These are phyloP conservation scores for Leptonema lineaticorne DNA, from an alignment of 1,140 invertebrate species.

Conservation along the genomic window DNA sequence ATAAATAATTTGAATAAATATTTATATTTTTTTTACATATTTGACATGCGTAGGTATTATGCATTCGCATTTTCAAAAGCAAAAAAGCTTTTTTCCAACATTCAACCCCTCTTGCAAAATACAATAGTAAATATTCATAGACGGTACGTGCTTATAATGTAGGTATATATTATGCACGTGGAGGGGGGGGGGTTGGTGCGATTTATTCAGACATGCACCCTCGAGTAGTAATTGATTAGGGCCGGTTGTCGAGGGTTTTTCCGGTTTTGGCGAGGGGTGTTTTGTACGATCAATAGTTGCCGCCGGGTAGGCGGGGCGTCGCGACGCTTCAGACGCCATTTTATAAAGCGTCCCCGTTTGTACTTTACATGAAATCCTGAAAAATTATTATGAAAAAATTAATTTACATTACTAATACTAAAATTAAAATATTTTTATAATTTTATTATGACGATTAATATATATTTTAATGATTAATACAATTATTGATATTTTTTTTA, in stretches of 20 bases:
- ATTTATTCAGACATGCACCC: constrained; percentile 22
- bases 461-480: too few species aligned
- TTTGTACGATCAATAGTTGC: constrained; percentile 25
- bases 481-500: too few species aligned
- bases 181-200: background rate
- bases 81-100: background rate
- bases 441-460: too few species aligned
- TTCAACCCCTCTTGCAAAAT: background rate
- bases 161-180: background rate
- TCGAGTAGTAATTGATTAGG: constrained; percentile 32
- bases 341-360: constrained; percentile 22
- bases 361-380: too few species aligned
- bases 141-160: background rate
- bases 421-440: too few species aligned
- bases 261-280: constrained; percentile 15
- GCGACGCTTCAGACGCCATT: constrained; percentile 37
- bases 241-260: constrained; percentile 29
- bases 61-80: background rate
- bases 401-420: too few species aligned
- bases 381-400: too few species aligned
- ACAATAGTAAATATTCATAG: constrained; percentile 14
- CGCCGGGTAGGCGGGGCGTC: constrained; percentile 35
- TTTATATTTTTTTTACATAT: too few species aligned
- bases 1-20: too few species aligned
- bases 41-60: background rate